A percentile compares a stretch with the other conserved stretches of the same genome.
These are phyloP conservation scores for Tillus elongatus DNA, from an alignment of 2,888 invertebrate genomes.

Conservation along the genomic window DNA sequence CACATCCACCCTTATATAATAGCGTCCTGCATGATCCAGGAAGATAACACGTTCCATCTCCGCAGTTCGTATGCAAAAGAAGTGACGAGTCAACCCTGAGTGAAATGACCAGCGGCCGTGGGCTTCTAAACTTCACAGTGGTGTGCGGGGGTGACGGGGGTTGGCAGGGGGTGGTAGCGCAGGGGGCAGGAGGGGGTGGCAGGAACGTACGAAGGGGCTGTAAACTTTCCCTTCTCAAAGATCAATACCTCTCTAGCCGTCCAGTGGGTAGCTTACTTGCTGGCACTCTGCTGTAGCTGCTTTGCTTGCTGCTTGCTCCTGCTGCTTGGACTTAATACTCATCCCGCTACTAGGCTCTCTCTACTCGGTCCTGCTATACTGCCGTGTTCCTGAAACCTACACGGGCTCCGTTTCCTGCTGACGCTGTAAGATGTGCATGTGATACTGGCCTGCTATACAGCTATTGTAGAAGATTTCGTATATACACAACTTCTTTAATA, in stretches of 20 bases:
- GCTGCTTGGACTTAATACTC: no score
- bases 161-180: constrained; percentile 19
- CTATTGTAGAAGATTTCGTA: no score
- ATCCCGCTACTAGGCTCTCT: no score
- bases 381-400: no score
- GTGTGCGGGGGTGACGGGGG: constrained; percentile 25
- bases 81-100: constrained; percentile 36
- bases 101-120: constrained; percentile 44
- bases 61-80: constrained; percentile 37
- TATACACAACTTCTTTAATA: no score
- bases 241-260: constrained; percentile 43
- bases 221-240: constrained; percentile 46
- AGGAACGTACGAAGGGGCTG: constrained; percentile 34
- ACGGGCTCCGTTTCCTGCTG: no score
- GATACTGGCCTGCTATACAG: no score
- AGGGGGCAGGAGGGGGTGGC: constrained; percentile 18
- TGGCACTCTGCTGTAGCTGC: not conserved
- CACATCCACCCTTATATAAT: no score
- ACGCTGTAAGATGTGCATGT: no score
- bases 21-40: no score
- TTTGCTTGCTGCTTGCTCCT: constrained; percentile 4
- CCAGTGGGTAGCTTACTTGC: constrained; percentile 28
- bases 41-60: no score
- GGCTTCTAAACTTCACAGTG: constrained; percentile 41
- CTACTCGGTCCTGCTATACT: no score